phyloP scores from a whole-genome alignment of 2,113 vertebrate species.

The Anarrhichthys ocellatus region DNA sequence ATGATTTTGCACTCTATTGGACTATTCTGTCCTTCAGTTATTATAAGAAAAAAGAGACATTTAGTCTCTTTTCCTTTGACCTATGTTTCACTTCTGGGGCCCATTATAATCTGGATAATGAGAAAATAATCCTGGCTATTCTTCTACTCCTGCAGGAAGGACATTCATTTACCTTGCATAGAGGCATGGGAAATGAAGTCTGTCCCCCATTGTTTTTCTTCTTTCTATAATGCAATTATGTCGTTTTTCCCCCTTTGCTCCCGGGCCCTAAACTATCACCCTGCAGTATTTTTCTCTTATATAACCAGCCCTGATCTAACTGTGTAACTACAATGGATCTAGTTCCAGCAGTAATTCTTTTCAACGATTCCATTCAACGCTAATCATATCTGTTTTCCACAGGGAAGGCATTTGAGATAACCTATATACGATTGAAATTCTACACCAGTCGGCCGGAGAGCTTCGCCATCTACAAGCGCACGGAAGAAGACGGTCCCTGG shows the following conservation, averaged over 20 bases:
- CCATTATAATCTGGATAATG: slow-evolving; percentile 59
- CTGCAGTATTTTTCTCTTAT: slow-evolving; percentile 45
- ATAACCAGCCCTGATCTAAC: slow-evolving; percentile 30
- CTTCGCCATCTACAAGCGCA: slow-evolving; percentile 93
- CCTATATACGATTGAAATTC: slow-evolving; percentile 93
- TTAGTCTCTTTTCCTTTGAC: slow-evolving; percentile 42
- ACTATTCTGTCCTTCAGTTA: slow-evolving; percentile 2
- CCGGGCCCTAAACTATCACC: slow-evolving; percentile 46
- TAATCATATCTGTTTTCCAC: slow-evolving; percentile 53
- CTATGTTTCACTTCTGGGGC: slow-evolving; percentile 50
- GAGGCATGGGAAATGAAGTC: slow-evolving; percentile 61
- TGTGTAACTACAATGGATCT: slow-evolving; percentile 25
- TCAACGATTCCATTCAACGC: slow-evolving; percentile 22
- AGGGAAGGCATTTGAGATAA: slow-evolving; percentile 98
- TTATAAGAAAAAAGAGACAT: background rate
- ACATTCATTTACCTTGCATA: slow-evolving; percentile 62
- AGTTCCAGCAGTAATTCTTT: slow-evolving; percentile 21
- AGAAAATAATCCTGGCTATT: slow-evolving; percentile 63
- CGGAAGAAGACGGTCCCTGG: slow-evolving; percentile 82
- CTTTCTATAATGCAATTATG: slow-evolving; percentile 63
- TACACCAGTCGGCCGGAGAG: slow-evolving; percentile 96
- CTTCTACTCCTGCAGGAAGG: slow-evolving; percentile 57
- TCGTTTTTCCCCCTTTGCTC: slow-evolving; percentile 32
- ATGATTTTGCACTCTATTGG: slow-evolving; percentile 7
- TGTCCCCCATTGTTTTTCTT: slow-evolving; percentile 54